These are phyloP conservation scores for Drosophila sechellia DNA, from an alignment of 1,140 invertebrate species.

Conservation along the genomic window DNA sequence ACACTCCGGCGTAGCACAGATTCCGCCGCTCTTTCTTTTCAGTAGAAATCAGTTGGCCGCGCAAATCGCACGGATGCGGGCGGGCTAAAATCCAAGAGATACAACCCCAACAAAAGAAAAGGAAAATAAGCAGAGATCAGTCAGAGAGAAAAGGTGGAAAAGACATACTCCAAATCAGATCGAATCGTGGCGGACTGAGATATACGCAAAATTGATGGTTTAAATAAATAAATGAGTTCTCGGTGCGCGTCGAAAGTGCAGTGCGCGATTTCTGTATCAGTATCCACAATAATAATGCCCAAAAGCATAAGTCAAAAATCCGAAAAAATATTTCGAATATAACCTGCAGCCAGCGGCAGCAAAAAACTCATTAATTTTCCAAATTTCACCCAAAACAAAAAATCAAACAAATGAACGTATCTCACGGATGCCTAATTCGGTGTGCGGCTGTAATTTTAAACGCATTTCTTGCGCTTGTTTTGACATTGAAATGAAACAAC, in stretches of 20 bases:
- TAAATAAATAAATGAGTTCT: slow-evolving; percentile 69
- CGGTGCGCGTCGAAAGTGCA: slow-evolving; percentile 55
- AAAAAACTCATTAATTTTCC: slow-evolving; percentile 57
- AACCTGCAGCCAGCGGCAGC: slow-evolving; percentile 27
- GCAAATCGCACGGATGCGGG: slow-evolving; percentile 62
- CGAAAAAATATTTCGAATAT: slow-evolving; percentile 39
- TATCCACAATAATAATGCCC: slow-evolving; percentile 37
- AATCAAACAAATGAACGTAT: slow-evolving; percentile 32
- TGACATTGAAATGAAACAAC: slow-evolving; percentile 68
- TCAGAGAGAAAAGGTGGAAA: slow-evolving; percentile 21
- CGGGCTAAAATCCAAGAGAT: slow-evolving; percentile 34
- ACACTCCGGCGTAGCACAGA: slow-evolving; percentile 54
- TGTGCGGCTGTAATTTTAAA: slow-evolving; percentile 67
- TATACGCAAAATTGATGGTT: slow-evolving; percentile 54
- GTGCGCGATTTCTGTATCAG: slow-evolving; percentile 40
- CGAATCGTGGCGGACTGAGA: slow-evolving; percentile 22
- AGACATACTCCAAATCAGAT: slow-evolving; percentile 52
- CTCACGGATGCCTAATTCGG: slow-evolving; percentile 29
- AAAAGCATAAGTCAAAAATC: slow-evolving; percentile 38
- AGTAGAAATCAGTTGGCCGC: slow-evolving; percentile 75
- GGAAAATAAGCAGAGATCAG: slow-evolving; percentile 1
- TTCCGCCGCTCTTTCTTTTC: slow-evolving; percentile 47
- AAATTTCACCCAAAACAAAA: slow-evolving; percentile 8
- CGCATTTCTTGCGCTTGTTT: slow-evolving; percentile 67
- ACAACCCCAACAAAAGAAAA: neutral